Conservation (phyloP, 2,888 invertebrate genomes). For the Pyrocoelia pectoralis region DNA sequence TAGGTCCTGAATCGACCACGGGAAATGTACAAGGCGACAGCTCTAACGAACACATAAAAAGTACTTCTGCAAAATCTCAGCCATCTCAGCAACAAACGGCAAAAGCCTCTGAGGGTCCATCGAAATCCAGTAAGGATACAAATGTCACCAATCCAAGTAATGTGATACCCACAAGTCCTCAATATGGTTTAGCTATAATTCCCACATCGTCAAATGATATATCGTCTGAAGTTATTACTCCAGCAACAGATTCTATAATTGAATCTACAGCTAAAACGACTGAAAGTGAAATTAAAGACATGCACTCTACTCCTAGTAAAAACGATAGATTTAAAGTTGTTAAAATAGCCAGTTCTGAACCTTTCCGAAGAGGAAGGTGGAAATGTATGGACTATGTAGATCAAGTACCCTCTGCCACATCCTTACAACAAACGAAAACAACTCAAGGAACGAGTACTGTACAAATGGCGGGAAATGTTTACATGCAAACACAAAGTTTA, state of each 20-base stretch:
- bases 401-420: conserved; percentile 61
- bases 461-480: conserved; percentile 45
- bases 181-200: conserved; percentile 70
- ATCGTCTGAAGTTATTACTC: conserved; percentile 45
- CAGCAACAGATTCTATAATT: conserved; percentile 49
- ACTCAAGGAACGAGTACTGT: conserved; percentile 27
- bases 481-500: conserved; percentile 59
- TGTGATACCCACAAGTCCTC: conserved; percentile 71
- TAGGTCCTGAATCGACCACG: conserved; percentile 60
- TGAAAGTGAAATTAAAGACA: conserved; percentile 63
- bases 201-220: conserved; percentile 53
- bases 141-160: conserved; percentile 51
- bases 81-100: conserved; percentile 34
- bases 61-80: conserved; percentile 41
- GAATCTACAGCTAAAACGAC: conserved; percentile 57
- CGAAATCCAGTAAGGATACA: conserved; percentile 43
- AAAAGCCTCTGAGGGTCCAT: conserved; percentile 41
- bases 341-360: conserved; percentile 79
- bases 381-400: conserved; percentile 80
- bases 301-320: conserved; percentile 63
- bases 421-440: conserved; percentile 28
- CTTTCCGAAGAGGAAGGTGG: conserved; percentile 79
- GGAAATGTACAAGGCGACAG: conserved; percentile 55
- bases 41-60: conserved; percentile 37
- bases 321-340: conserved; percentile 78